Base-by-base conservation (phyloP, 1,140 invertebrate genomes). In the Parasteatoda tepidariorum region DNA sequence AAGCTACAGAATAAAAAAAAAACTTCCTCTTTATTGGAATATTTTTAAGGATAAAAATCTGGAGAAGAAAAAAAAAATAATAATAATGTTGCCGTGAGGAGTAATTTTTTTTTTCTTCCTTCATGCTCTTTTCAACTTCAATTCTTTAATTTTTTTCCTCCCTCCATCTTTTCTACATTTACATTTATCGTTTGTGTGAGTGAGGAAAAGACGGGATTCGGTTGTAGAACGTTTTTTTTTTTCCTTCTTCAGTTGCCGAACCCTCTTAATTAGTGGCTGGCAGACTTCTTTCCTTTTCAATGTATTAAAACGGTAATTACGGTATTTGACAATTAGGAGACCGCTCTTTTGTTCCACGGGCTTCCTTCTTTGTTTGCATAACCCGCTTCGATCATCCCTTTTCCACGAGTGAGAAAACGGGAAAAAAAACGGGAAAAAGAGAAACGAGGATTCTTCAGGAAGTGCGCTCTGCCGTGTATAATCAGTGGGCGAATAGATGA, bases 301-400 rank as follows among this genome's bases (percentile, higher is more conserved):
- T 38, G 74, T 78, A 78, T 66, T 78, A 78, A 78, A 78, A 38
- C 74, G 74, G 74, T 78, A 78, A 78, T 78, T 78, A 78, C 62
- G 66, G 64, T 78, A 78, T 78, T 78, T 66, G 74, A 78, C 66
- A 78, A 78, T 78, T 78, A 78, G 61, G 24, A 41, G 34, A 48
- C 30, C 55, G 31, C 57, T 54, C 62, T 78, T 73, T 73, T 26
- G 48, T 59, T 34, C 31, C 15, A 22, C n/a, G n/a, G n/a, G n/a
- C n/a, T n/a, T 30, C 28, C 34, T 26, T 66, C 34, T 76, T 78
- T 78, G 74, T 78, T 78, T 78, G 74, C 71, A 28, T 30, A 66
- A n/a, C n/a, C n/a, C n/a, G n/a, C n/a, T n/a, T n/a, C n/a, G n/a
- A n/a, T n/a, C n/a, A n/a, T n/a, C n/a, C n/a, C n/a, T n/a, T n/a